These are phyloP conservation scores for Hypselothyrea guttata DNA, from an alignment of 2,888 invertebrate species.

Conservation along the genomic window DNA sequence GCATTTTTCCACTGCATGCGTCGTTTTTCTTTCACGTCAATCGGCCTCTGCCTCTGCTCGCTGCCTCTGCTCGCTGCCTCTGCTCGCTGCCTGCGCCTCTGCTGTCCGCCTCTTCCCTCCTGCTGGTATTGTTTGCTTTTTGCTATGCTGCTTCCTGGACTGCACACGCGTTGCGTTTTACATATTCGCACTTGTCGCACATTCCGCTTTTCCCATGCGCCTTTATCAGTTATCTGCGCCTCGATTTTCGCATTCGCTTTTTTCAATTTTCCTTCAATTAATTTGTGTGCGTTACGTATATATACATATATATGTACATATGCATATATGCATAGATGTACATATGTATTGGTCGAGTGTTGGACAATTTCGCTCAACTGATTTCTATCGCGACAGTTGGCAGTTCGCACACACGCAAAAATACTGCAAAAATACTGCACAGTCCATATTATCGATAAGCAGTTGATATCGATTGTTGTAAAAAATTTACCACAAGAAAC, in stretches of 20 bases:
- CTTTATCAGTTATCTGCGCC: conserved; percentile 23
- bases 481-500: no score
- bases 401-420: conserved; percentile 26
- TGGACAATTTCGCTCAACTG: conserved; percentile 33
- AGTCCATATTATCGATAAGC: no score
- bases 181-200: conserved; percentile 40
- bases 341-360: conserved; percentile 25
- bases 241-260: conserved; percentile 42
- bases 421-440: no score
- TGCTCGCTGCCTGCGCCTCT: conserved; percentile 31
- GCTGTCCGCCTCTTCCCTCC: conserved; percentile 31
- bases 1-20: conserved; percentile 67
- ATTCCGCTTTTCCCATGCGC: conserved; percentile 33
- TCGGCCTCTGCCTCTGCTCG: conserved; percentile 44
- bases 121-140: conserved; percentile 55
- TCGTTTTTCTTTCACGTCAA: conserved; percentile 64
- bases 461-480: no score
- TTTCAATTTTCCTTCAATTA: conserved; percentile 53
- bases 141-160: conserved; percentile 54
- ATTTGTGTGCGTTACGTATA: conserved; percentile 57
- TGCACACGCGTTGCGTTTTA: conserved; percentile 58
- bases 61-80: conserved; percentile 33
- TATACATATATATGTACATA: conserved; percentile 49
- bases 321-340: conserved; percentile 8
- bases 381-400: conserved; percentile 36